Percentiles rank a stretch among this genome's conserved stretches.
These are phyloP conservation scores for Burhinus oedicnemus DNA, from an alignment of 2,113 vertebrate species.

Conservation along the genomic window DNA sequence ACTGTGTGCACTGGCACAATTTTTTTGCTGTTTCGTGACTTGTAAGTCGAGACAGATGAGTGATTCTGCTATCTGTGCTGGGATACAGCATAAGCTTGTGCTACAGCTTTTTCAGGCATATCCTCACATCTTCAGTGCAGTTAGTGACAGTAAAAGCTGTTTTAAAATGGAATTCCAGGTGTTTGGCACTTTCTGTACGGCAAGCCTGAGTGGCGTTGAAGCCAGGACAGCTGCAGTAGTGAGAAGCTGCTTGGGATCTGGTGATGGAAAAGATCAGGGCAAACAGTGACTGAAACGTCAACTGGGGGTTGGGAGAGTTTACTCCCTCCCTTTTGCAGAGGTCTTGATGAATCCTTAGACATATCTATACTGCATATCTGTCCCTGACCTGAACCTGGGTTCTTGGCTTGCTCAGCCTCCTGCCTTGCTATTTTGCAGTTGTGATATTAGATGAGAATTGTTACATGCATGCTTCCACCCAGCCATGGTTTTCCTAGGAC, in stretches of 20 bases:
- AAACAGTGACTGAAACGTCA: background rate
- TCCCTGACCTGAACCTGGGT: background rate
- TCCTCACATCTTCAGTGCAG: background rate
- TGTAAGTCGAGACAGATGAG: background rate
- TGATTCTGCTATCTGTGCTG: background rate
- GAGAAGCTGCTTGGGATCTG: background rate
- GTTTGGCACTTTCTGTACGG: background rate
- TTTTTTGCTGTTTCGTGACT: background rate
- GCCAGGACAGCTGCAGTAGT: background rate
- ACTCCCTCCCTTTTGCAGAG: background rate
- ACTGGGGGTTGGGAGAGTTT: background rate
- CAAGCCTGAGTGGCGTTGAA: background rate
- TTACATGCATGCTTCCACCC: background rate
- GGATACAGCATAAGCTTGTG: background rate
- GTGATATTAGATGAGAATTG: background rate
- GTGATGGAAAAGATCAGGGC: background rate
- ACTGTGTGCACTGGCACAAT: background rate
- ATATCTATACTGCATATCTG: accelerated
- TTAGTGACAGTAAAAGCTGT: background rate
- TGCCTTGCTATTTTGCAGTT: background rate
- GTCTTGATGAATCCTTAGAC: background rate
- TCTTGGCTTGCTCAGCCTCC: background rate
- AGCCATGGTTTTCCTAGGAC: background rate
- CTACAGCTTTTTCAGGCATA: background rate
- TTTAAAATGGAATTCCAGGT: background rate